Evolutionary conservation across 2,113 vertebrate species (phyloP).

Genomic region (Clarias batrachus): DNA sequence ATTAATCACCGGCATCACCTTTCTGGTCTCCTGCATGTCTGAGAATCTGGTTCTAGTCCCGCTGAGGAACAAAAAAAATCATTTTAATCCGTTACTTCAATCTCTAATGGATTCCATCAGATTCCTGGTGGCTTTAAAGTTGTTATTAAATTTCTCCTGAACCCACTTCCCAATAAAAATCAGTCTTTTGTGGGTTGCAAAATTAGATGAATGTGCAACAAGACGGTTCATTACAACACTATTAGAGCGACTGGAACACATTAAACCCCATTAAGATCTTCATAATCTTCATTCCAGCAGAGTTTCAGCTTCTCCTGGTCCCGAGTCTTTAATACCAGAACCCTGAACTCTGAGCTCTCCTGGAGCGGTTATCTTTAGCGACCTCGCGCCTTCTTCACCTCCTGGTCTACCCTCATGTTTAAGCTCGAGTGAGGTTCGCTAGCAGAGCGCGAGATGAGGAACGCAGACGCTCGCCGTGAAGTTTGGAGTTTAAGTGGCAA

Average conservation of each 20-base stretch:
- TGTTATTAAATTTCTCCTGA: neutral
- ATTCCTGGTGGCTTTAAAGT: neutral
- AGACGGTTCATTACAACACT: neutral
- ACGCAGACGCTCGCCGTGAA: neutral
- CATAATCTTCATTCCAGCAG: neutral
- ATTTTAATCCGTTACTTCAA: neutral
- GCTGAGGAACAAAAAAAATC: neutral
- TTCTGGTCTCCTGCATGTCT: neutral
- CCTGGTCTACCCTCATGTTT: neutral
- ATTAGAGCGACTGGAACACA: neutral
- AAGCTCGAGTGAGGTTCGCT: neutral
- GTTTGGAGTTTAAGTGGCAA: neutral
- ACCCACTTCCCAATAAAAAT: neutral
- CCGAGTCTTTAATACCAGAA: neutral
- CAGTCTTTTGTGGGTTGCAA: neutral
- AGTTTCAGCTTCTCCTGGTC: neutral
- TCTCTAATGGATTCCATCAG: neutral
- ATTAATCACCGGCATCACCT: neutral
- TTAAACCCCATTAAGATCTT: neutral
- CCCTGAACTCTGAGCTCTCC: neutral
- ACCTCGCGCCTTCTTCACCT: neutral
- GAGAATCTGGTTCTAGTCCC: neutral
- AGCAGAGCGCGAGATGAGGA: neutral
- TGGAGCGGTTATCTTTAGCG: neutral
- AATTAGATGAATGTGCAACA: neutral